Evolutionary conservation across 2,888 invertebrate species (phyloP).

Genomic region (Eupithecia inturbata): DNA sequence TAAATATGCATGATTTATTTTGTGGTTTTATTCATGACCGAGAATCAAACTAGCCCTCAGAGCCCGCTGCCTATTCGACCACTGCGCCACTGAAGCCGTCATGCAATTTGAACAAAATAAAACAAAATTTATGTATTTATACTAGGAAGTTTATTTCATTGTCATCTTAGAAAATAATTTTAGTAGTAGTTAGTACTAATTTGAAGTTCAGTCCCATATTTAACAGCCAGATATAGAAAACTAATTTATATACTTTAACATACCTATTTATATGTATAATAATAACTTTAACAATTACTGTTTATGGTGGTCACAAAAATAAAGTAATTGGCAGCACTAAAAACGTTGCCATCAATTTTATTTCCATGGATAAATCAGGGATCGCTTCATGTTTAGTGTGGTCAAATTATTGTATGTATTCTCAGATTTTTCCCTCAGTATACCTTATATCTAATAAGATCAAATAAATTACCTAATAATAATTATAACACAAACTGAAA

Average conservation of each 20-base stretch:
- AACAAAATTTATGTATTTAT: not conserved
- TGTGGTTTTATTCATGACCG: conserved; percentile 22
- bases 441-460: conserved; percentile 9
- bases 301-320: too few relatives aligned
- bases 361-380: too few relatives aligned
- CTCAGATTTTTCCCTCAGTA: too few relatives aligned
- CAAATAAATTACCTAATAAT: conserved; percentile 4
- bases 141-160: not conserved
- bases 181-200: not conserved
- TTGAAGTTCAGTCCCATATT: not conserved
- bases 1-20: conserved; percentile 49
- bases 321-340: too few relatives aligned
- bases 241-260: too few relatives aligned
- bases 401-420: too few relatives aligned
- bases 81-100: not conserved
- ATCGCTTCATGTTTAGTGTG: too few relatives aligned
- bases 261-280: too few relatives aligned
- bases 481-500: not conserved
- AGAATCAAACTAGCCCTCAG: not conserved
- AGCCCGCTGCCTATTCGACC: not conserved
- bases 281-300: too few relatives aligned
- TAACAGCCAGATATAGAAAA: too few relatives aligned
- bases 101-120: not conserved
- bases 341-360: too few relatives aligned
- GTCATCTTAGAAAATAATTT: not conserved